phyloP scores from a whole-genome alignment of 2,888 invertebrate genomes.

The Dasysyrphus tricinctus region DNA sequence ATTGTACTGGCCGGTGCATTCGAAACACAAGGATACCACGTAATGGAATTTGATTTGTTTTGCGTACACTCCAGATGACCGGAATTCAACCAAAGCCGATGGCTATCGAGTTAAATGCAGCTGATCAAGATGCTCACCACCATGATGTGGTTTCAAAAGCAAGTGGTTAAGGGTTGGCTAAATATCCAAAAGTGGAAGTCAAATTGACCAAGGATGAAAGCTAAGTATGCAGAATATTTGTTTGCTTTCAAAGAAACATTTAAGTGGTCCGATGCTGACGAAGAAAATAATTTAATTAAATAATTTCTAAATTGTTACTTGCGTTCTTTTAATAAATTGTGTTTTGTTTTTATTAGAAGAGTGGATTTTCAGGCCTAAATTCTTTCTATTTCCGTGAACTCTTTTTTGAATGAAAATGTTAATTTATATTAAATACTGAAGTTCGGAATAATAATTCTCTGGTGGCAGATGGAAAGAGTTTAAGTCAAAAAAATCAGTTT shows the following conservation, averaged over 20 bases:
- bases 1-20: not conserved
- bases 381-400: too few species aligned
- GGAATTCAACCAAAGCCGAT: constrained; percentile 22
- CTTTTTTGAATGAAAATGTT: too few species aligned
- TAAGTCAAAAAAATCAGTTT: too few species aligned
- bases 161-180: constrained; percentile 2
- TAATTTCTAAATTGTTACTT: too few species aligned
- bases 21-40: constrained; percentile 10
- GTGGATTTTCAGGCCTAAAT: too few species aligned
- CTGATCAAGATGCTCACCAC: constrained; percentile 55
- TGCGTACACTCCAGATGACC: constrained; percentile 36
- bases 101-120: constrained; percentile 45
- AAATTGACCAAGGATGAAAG: too few species aligned
- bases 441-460: too few species aligned
- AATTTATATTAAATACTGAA: too few species aligned
- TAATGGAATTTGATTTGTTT: constrained; percentile 68
- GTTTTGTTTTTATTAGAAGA: too few species aligned
- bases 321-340: too few species aligned
- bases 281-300: not conserved
- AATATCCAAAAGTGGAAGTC: not conserved
- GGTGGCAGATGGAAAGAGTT: too few species aligned
- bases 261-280: not conserved
- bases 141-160: constrained; percentile 25
- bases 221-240: constrained; percentile 2
- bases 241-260: not conserved